Percentiles rank a stretch among this genome's conserved stretches.
Conservation (phyloP, 2,888 invertebrate genomes). For the Phymatocera aterrima region DNA sequence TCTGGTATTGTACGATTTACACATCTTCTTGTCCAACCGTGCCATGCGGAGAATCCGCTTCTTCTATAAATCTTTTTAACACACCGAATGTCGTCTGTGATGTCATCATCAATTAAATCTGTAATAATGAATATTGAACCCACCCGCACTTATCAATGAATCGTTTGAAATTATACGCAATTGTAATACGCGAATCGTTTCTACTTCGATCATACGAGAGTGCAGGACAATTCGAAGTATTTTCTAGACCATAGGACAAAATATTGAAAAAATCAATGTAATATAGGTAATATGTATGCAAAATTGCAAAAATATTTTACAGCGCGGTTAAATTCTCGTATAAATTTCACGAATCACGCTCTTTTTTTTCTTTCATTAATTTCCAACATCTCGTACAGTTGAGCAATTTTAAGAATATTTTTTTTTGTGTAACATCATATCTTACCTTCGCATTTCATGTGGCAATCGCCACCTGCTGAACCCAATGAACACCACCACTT, state of each 20-base stretch:
- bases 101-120: conserved; percentile 76
- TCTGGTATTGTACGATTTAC: conserved; percentile 75
- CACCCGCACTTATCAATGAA: conserved; percentile 20
- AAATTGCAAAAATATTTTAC: too few species aligned
- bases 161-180: conserved; percentile 3
- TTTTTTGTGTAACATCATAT: too few species aligned
- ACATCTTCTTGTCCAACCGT: conserved; percentile 75
- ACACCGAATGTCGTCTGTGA: conserved; percentile 74
- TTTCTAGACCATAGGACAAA: too few species aligned
- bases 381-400: too few species aligned
- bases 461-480: conserved; percentile 13
- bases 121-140: too few species aligned
- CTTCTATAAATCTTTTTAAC: conserved; percentile 74
- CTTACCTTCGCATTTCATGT: conserved; percentile 32
- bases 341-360: neutral
- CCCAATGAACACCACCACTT: conserved; percentile 16
- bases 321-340: too few species aligned
- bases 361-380: too few species aligned
- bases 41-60: conserved; percentile 77
- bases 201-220: conserved; percentile 6
- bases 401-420: too few species aligned
- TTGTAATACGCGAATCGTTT: neutral
- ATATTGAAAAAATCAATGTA: too few species aligned
- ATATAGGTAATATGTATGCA: too few species aligned
- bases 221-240: too few species aligned